These are phyloP conservation scores for Palloptera scutellata DNA, from an alignment of 2,888 invertebrate species.

Conservation along the genomic window DNA sequence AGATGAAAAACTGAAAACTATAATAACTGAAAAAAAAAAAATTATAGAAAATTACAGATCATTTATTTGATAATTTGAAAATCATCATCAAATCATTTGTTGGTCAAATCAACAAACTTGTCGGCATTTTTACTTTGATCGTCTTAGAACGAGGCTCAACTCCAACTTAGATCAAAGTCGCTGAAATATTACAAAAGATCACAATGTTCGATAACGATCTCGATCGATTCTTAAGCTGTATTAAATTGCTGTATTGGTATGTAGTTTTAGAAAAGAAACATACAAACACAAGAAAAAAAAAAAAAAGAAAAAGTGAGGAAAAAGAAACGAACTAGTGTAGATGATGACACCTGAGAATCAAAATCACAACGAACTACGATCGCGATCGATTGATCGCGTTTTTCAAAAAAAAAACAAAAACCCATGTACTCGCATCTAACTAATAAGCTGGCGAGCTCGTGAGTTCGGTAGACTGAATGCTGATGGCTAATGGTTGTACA, in stretches of 20 bases:
- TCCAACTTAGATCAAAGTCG: conserved; percentile 47
- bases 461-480: no score
- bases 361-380: conserved; percentile 36
- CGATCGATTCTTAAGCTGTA: neutral
- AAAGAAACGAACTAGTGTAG: conserved; percentile 42
- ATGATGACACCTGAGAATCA: conserved; percentile 61
- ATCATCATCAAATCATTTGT: conserved; percentile 62
- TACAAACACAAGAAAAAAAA: conserved; percentile 20
- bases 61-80: conserved; percentile 61
- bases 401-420: neutral
- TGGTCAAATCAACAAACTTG: conserved; percentile 52
- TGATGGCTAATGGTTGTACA: no score
- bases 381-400: conserved; percentile 19
- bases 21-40: neutral
- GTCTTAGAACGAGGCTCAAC: conserved; percentile 47
- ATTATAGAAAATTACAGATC: conserved; percentile 50
- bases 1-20: conserved; percentile 38
- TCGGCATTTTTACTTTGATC: conserved; percentile 53
- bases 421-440: no score
- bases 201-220: conserved; percentile 52
- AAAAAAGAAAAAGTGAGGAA: conserved; percentile 13
- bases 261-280: conserved; percentile 17
- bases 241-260: conserved; percentile 3
- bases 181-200: conserved; percentile 51
- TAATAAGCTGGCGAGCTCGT: no score